phyloP scores from a whole-genome alignment of 2,113 vertebrate genomes.

The Callocephalon fimbriatum region DNA sequence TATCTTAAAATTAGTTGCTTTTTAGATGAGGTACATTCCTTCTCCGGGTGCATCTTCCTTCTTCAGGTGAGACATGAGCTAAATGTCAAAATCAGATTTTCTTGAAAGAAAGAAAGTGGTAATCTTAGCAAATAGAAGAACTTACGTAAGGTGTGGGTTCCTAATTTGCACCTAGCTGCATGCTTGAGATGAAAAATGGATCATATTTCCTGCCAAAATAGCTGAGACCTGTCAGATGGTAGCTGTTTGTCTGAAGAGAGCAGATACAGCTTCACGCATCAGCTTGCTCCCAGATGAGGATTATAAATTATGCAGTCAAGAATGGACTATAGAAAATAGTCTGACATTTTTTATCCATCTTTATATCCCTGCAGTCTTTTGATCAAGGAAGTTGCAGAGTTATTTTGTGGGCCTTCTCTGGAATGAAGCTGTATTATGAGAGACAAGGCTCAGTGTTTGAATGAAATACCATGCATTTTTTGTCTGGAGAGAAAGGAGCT shows the following conservation, averaged over 20 bases:
- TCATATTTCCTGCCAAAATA: conserved; percentile 27
- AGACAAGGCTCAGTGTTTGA: background rate
- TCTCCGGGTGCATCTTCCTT: background rate
- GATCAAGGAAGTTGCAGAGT: background rate
- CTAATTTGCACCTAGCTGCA: conserved; percentile 23
- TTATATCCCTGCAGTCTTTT: background rate
- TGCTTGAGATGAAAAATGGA: background rate
- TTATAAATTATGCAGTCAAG: background rate
- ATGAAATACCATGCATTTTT: background rate
- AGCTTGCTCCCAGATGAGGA: background rate
- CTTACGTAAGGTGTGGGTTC: background rate
- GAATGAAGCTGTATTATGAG: background rate
- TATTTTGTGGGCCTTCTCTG: background rate
- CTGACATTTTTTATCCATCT: background rate
- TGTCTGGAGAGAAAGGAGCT: background rate
- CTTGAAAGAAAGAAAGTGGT: background rate
- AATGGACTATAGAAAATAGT: background rate
- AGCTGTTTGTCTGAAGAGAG: background rate
- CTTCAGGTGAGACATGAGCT: background rate
- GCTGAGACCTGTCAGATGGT: conserved; percentile 11
- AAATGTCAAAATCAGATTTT: background rate
- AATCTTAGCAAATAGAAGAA: background rate
- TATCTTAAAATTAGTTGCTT: background rate
- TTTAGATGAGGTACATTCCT: background rate
- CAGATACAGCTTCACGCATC: background rate